A percentile compares a stretch with the other conserved stretches of the same genome.
Conservation (phyloP, 2,113 vertebrate species). For the Phaethon lepturus region DNA sequence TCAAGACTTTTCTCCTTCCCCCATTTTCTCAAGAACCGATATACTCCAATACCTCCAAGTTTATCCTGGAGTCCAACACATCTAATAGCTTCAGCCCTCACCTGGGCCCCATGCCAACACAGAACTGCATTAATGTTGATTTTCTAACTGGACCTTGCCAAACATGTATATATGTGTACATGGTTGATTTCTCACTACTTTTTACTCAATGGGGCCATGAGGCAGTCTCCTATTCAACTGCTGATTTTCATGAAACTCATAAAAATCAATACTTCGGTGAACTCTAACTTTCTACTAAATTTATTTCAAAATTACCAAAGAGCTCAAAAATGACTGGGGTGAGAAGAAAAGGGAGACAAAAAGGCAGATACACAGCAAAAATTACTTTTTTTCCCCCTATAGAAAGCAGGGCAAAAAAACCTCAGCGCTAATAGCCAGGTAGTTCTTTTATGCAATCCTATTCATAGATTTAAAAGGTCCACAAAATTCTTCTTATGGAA, state of each 20-base stretch:
- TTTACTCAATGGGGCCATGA: neutral
- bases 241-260: neutral
- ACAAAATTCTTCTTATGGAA: neutral
- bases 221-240: neutral
- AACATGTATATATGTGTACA: neutral
- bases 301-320: neutral
- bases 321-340: neutral
- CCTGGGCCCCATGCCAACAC: fast-evolving
- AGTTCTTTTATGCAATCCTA: neutral
- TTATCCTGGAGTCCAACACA: neutral
- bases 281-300: neutral
- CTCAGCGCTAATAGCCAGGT: neutral
- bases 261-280: neutral
- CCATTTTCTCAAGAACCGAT: neutral
- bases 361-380: neutral
- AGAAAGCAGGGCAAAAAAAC: fast-evolving
- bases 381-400: neutral
- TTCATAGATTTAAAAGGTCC: neutral
- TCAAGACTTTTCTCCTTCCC: neutral
- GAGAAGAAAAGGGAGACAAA: neutral
- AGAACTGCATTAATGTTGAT: neutral
- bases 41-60: neutral
- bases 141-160: neutral
- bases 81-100: neutral
- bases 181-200: neutral